Percentiles rank a stretch among this genome's conserved stretches.
Evolutionary conservation across 2,113 vertebrate species (phyloP).

Genomic region (Vireo altiloquus): DNA sequence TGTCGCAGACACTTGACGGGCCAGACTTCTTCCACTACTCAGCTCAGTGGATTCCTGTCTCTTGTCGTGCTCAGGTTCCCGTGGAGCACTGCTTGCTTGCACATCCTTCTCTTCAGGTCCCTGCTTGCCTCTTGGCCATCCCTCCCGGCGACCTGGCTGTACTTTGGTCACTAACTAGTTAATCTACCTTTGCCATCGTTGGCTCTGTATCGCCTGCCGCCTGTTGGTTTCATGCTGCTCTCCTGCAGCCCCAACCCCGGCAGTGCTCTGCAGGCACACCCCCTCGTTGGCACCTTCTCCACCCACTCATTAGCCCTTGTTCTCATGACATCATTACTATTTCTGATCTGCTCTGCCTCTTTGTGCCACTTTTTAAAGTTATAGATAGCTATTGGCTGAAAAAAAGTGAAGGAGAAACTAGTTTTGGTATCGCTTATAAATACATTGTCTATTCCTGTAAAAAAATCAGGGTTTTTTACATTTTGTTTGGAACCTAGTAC

Average conservation of each 20-base stretch:
- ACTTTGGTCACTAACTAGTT: not conserved
- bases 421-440: not conserved
- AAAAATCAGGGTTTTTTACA: fast-evolving
- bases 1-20: not conserved
- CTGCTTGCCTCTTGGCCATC: not conserved
- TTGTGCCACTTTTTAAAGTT: not conserved
- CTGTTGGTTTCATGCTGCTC: not conserved
- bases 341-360: not conserved
- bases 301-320: not conserved
- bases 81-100: not conserved
- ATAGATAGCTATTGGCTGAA: not conserved
- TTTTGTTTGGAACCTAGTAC: not conserved
- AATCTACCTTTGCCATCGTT: not conserved
- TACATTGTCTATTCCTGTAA: not conserved
- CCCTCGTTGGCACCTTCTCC: not conserved
- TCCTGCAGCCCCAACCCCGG: not conserved
- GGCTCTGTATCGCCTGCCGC: not conserved
- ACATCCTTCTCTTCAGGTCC: not conserved
- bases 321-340: not conserved
- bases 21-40: not conserved
- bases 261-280: not conserved
- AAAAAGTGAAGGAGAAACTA: not conserved
- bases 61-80: not conserved
- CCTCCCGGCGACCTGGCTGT: not conserved
- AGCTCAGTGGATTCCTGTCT: not conserved